These are phyloP conservation scores for Stenodera caucasica DNA, from an alignment of 2,888 invertebrate species.

Conservation along the genomic window DNA sequence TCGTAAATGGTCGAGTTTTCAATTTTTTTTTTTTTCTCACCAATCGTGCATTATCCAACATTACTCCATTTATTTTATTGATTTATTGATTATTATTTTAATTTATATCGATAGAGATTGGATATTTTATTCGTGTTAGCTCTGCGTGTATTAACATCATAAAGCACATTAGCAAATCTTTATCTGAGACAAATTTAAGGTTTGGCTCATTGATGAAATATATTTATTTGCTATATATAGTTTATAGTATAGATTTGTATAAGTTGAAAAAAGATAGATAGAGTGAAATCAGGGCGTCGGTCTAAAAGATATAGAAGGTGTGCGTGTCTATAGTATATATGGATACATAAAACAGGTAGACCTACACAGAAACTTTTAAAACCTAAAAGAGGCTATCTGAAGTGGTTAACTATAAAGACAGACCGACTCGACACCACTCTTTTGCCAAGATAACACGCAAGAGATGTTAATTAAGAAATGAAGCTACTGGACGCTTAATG, in stretches of 20 bases:
- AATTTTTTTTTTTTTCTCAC: no score
- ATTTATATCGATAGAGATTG: not conserved
- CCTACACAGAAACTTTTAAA: conserved; percentile 47
- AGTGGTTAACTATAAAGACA: conserved; percentile 41
- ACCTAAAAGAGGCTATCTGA: conserved; percentile 49
- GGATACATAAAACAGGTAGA: conserved; percentile 49
- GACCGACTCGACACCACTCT: conserved; percentile 49
- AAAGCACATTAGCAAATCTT: conserved; percentile 10
- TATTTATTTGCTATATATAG: conserved; percentile 10
- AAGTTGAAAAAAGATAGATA: not conserved
- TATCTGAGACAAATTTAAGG: conserved; percentile 28
- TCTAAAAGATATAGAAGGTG: conserved; percentile 40
- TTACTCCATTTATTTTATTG: not conserved
- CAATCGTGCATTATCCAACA: no score
- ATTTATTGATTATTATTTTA: conserved; percentile 3
- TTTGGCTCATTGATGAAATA: conserved; percentile 32
- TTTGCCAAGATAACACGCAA: conserved; percentile 50
- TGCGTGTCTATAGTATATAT: conserved; percentile 44
- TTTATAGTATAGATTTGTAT: not conserved
- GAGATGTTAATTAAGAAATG: conserved; percentile 56
- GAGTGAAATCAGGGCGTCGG: conserved; percentile 19
- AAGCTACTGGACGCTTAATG: conserved; percentile 55
- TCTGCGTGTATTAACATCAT: conserved; percentile 4
- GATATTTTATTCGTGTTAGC: not conserved
- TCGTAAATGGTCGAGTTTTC: no score